Evolutionary conservation across 2,888 invertebrate genomes (phyloP).

Genomic region (Epicampocera succincta): DNA sequence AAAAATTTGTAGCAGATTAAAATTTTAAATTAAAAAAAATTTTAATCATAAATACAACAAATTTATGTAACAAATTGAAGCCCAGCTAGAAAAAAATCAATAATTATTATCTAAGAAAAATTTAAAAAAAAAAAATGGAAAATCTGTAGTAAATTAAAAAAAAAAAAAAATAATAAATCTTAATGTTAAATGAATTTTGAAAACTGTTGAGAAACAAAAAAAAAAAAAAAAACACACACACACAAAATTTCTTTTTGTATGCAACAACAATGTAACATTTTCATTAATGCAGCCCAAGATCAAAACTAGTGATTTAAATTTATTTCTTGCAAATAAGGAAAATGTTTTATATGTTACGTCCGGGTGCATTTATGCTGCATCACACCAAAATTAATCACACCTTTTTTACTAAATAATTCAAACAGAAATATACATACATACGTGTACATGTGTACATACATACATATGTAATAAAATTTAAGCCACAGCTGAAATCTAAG

Average conservation of each 20-base stretch:
- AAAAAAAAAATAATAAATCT: background rate
- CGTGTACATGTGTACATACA: too few relatives aligned
- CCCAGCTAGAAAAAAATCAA: slow-evolving; percentile 28
- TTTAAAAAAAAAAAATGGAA: background rate
- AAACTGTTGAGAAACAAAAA: background rate
- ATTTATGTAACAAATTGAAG: slow-evolving; percentile 39
- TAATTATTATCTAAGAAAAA: slow-evolving; percentile 10
- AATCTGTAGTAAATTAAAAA: slow-evolving; percentile 8
- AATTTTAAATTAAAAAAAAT: background rate
- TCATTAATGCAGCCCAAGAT: slow-evolving; percentile 16
- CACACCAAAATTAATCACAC: slow-evolving; percentile 69
- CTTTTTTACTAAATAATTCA: slow-evolving; percentile 53
- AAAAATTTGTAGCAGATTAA: slow-evolving; percentile 41
- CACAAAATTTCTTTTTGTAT: background rate
- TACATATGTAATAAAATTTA: too few relatives aligned
- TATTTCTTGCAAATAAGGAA: slow-evolving; percentile 11
- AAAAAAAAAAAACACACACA: background rate
- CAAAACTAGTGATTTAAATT: background rate
- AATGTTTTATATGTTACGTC: slow-evolving; percentile 66
- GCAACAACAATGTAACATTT: slow-evolving; percentile 22
- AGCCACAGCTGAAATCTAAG: too few relatives aligned
- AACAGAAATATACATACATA: too few relatives aligned
- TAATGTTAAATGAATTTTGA: background rate
- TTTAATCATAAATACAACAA: background rate
- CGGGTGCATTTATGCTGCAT: slow-evolving; percentile 76